phyloP scores from a whole-genome alignment of 2,797 vertebrate genomes.

The Syncerus caffer region DNA sequence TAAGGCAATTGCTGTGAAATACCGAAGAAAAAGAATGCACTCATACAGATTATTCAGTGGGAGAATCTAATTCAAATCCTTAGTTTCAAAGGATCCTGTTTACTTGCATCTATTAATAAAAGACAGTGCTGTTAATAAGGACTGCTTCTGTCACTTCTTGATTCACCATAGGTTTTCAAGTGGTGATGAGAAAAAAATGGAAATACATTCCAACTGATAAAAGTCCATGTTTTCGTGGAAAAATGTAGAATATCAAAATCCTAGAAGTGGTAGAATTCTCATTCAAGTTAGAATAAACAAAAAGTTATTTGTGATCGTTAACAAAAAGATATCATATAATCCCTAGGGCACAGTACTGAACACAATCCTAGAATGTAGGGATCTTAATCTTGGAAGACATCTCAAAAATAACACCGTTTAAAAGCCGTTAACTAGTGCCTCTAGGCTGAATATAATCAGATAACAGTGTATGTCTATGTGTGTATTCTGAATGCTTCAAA shows the following conservation, averaged over 20 bases:
- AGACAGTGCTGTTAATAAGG: background rate
- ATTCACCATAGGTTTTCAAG: background rate
- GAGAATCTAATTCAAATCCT: background rate
- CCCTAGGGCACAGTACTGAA: background rate
- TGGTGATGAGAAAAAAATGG: background rate
- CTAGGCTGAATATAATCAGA: background rate
- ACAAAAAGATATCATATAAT: background rate
- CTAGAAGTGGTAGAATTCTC: background rate
- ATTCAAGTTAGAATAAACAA: conserved; percentile 2
- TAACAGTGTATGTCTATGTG: background rate
- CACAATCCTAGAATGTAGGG: background rate
- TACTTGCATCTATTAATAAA: background rate
- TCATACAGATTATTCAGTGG: background rate
- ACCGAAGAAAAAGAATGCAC: background rate
- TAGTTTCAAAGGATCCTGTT: background rate
- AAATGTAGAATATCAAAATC: background rate
- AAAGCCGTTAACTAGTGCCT: background rate
- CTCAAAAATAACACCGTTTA: background rate
- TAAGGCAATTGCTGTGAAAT: background rate
- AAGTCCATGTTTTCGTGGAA: background rate
- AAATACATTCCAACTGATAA: conserved; percentile 4
- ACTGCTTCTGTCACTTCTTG: background rate
- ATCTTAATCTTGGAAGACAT: background rate
- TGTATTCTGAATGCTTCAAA: background rate
- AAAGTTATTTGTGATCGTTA: background rate